Conservation (phyloP, 2,113 vertebrate species). For the Myotis yumanensis region DNA sequence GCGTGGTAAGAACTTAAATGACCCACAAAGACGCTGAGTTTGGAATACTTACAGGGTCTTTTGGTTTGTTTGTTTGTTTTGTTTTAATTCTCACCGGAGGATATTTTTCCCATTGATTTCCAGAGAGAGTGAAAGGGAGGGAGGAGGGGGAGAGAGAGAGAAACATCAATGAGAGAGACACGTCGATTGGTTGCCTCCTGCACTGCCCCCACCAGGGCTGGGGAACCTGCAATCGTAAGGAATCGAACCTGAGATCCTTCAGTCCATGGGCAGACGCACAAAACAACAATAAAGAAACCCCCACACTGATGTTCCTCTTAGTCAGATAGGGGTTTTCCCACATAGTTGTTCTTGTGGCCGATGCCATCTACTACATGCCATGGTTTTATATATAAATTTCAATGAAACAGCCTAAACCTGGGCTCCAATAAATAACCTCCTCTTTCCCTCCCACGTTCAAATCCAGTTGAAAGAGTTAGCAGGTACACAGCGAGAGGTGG, state of each 20-base stretch:
- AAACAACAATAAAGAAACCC: no score
- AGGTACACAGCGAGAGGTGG: not conserved
- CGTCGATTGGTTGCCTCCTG: not conserved
- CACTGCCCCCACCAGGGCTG: not conserved
- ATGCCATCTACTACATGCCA: not conserved
- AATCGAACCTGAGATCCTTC: not conserved
- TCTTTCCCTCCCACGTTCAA: not conserved
- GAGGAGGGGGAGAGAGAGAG: not conserved
- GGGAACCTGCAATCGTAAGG: not conserved
- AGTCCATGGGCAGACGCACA: not conserved
- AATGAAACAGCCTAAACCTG: not conserved
- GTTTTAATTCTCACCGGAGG: no score
- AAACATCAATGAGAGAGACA: not conserved
- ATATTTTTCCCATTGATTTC: no score
- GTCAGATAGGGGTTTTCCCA: not conserved
- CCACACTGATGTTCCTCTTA: not conserved
- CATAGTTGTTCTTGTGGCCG: not conserved
- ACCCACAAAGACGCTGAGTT: not conserved
- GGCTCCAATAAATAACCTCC: not conserved
- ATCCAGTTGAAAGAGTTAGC: not conserved
- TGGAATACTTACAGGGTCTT: not conserved
- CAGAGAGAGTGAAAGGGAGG: not conserved
- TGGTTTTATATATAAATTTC: not conserved
- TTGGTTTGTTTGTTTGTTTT: not conserved
- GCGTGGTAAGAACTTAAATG: constrained; percentile 78